These are phyloP conservation scores for Rhyzopertha dominica DNA, from an alignment of 1,140 invertebrate species.

Conservation along the genomic window DNA sequence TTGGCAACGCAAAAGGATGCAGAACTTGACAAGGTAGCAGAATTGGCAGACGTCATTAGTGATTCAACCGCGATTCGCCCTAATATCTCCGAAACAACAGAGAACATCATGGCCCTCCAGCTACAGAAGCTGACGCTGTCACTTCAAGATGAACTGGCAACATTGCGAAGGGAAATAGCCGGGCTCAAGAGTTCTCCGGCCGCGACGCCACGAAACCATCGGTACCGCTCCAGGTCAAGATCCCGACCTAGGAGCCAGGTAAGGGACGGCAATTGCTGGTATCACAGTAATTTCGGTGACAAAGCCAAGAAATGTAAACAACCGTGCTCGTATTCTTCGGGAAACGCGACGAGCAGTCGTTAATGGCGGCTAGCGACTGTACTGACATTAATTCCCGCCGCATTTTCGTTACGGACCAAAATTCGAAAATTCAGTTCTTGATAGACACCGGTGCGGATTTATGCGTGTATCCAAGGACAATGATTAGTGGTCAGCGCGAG, in stretches of 20 bases:
- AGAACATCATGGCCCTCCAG: no score
- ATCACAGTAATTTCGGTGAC: not conserved
- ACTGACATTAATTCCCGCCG: not conserved
- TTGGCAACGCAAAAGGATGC: no score
- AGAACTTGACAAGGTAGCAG: no score
- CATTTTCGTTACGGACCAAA: not conserved
- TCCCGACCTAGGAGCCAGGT: not conserved
- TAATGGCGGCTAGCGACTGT: not conserved
- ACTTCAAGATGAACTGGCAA: no score
- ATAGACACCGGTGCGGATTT: not conserved
- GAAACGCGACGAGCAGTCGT: not conserved
- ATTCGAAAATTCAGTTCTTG: not conserved
- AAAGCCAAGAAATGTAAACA: not conserved
- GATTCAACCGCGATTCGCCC: no score
- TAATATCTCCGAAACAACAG: no score
- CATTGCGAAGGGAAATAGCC: no score
- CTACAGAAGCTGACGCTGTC: no score
- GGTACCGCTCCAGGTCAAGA: no score
- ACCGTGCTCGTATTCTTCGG: not conserved
- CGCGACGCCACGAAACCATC: no score
- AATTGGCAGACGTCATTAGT: no score
- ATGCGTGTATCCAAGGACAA: not conserved
- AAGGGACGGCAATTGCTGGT: slow-evolving; percentile 1
- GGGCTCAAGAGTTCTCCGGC: no score
- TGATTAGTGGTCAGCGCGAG: not conserved